phyloP scores from a whole-genome alignment of 1,140 invertebrate species.

The Drosophila asahinai region DNA sequence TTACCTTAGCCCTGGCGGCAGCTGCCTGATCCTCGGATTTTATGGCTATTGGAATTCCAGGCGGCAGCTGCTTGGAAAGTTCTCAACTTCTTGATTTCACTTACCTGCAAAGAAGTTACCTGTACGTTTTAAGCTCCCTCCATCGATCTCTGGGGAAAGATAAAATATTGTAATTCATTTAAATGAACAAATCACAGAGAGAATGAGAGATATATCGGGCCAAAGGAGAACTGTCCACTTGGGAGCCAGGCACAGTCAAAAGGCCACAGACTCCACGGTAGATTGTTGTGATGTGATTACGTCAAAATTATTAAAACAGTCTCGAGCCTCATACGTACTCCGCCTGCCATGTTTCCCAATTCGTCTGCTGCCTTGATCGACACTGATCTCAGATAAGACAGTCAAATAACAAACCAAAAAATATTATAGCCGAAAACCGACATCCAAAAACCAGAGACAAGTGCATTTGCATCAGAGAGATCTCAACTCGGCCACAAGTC shows the following conservation, averaged over 20 bases:
- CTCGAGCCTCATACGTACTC: conserved; percentile 48
- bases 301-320: conserved; percentile 84
- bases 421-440: conserved; percentile 38
- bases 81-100: conserved; percentile 32
- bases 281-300: conserved; percentile 82
- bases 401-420: conserved; percentile 58
- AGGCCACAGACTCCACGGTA: conserved; percentile 38
- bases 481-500: conserved; percentile 19
- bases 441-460: conserved; percentile 57
- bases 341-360: conserved; percentile 73
- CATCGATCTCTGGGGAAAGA: conserved; percentile 72
- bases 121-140: conserved; percentile 35
- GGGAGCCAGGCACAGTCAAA: conserved; percentile 57
- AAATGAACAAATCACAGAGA: conserved; percentile 76
- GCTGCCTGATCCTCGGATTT: conserved; percentile 38
- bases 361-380: conserved; percentile 77
- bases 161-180: conserved; percentile 83
- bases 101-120: conserved; percentile 24
- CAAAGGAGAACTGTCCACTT: conserved; percentile 59
- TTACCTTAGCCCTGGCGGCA: conserved; percentile 15
- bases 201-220: conserved; percentile 10
- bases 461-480: conserved; percentile 72
- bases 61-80: conserved; percentile 63
- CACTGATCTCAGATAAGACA: conserved; percentile 79
- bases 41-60: conserved; percentile 59